Base-by-base conservation (phyloP, 2,888 invertebrate species). In the Rotaria socialis region DNA sequence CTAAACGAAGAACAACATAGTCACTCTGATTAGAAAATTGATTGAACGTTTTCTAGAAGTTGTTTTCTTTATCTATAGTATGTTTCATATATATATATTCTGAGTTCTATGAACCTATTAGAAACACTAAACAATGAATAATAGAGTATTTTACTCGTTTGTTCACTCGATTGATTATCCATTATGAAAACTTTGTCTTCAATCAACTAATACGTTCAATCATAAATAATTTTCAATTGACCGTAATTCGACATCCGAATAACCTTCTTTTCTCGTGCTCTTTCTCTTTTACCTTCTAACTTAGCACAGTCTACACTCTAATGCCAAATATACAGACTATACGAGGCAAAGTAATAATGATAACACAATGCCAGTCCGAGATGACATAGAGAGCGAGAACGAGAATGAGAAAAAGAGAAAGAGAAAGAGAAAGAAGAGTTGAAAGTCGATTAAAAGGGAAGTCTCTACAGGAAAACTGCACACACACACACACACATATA, bases 201-300 rank as follows among this genome's bases (percentile, higher is more conserved):
- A 6, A 67, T 67, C 35, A 67, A 35, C 67, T 67, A 67, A 67
- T 35, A 67, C 16, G 67, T 41, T 41, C 67, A 35, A 67, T 67
- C 67, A 67, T 67, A 35, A 67, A 67, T 67, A 67, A 67, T 27
- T 27, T 35, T 67, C 67, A 67, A 67, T 67, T 67, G 35, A 67
- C 35, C 35, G 35, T 67, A 67, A 4, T 67, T 35, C 27, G 14
- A 67, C 35, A 67, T 16, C 67, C 35, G 14, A 35, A 67, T 19
- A 67, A 19, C 16, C 35, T 67, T 19, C 35, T 35, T 41, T 27
- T 3, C 5, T 5, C 19, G 4, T 27, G 6, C 5, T 41, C 67
- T 67, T 67, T 35, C 10, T 56, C 24, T 24, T 8, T 56, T 56
- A 24, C 24, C 24, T 56, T 6, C 24, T 56, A 56, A 56, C 24